Percentiles rank a stretch among this genome's conserved stretches.
phyloP scores from a whole-genome alignment of 1,140 invertebrate genomes.

The Drosophila miranda region DNA sequence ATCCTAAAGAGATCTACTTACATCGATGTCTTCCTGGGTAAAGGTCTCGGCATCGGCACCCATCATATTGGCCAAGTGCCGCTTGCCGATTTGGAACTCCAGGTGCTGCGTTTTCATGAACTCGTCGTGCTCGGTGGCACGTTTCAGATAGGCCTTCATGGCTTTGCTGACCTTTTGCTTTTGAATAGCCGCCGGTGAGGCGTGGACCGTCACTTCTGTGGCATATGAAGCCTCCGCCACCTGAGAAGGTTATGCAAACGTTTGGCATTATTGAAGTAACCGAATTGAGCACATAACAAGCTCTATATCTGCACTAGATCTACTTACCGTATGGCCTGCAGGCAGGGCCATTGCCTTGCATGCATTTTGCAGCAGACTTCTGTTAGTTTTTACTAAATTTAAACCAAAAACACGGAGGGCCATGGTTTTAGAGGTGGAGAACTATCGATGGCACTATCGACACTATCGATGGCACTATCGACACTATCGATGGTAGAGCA shows the following conservation, averaged over 20 bases:
- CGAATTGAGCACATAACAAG: neutral
- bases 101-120: constrained; percentile 92
- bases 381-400: constrained; percentile 76
- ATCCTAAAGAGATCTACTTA: constrained; percentile 82
- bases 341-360: constrained; percentile 26
- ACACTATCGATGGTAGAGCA: too few relatives aligned
- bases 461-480: too few relatives aligned
- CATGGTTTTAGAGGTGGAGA: too few relatives aligned
- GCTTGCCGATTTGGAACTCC: constrained; percentile 95
- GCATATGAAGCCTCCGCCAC: constrained; percentile 43
- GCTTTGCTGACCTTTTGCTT: constrained; percentile 90
- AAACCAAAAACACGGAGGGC: constrained; percentile 74
- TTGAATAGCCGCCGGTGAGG: constrained; percentile 72
- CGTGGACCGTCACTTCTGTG: constrained; percentile 72
- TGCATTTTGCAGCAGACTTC: constrained; percentile 63
- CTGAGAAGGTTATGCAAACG: constrained; percentile 73
- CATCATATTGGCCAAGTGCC: constrained; percentile 99
- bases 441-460: too few relatives aligned
- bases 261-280: neutral
- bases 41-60: constrained; percentile 94
- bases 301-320: neutral
- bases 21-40: constrained; percentile 94
- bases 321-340: constrained; percentile 33
- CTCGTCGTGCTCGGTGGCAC: constrained; percentile 90
- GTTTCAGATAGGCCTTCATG: constrained; percentile 93